Conservation (phyloP, 2,888 invertebrate species). For the Alloplasta piceator region DNA sequence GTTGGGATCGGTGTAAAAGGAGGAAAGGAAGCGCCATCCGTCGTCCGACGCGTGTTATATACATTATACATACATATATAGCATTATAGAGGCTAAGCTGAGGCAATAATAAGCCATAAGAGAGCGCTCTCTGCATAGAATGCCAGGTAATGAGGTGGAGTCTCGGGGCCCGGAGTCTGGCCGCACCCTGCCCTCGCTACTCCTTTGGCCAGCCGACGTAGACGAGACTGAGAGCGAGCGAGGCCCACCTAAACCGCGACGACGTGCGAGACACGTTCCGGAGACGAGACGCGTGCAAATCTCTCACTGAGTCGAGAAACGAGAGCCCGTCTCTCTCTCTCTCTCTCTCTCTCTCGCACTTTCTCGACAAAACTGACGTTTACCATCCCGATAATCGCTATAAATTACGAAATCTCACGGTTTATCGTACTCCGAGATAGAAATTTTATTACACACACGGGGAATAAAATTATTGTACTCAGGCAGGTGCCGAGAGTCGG, state of each 20-base stretch:
- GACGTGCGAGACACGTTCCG: slow-evolving; percentile 56
- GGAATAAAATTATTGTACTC: slow-evolving; percentile 76
- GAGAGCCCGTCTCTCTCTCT: background rate
- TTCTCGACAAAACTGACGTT: slow-evolving; percentile 27
- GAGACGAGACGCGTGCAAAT: slow-evolving; percentile 51
- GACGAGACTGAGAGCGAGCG: slow-evolving; percentile 67
- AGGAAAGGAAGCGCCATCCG: slow-evolving; percentile 61
- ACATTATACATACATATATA: slow-evolving; percentile 34
- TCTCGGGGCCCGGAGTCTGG: slow-evolving; percentile 79
- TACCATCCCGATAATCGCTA: slow-evolving; percentile 29
- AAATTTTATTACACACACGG: slow-evolving; percentile 34
- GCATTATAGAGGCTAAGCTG: slow-evolving; percentile 71
- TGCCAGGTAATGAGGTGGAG: slow-evolving; percentile 83
- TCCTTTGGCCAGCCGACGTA: slow-evolving; percentile 68
- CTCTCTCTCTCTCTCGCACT: background rate
- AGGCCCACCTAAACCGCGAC: slow-evolving; percentile 75
- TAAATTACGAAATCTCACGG: slow-evolving; percentile 59
- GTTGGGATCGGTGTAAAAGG: slow-evolving; percentile 78
- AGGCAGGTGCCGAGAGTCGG: slow-evolving; percentile 66
- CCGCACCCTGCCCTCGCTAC: slow-evolving; percentile 81
- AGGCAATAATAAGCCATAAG: slow-evolving; percentile 83
- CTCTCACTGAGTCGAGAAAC: slow-evolving; percentile 46
- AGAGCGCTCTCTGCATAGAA: slow-evolving; percentile 82
- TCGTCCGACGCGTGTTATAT: slow-evolving; percentile 28
- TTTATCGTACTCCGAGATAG: slow-evolving; percentile 40